These are phyloP conservation scores for Heterotis niloticus DNA, from an alignment of 2,113 vertebrate species.

Conservation along the genomic window DNA sequence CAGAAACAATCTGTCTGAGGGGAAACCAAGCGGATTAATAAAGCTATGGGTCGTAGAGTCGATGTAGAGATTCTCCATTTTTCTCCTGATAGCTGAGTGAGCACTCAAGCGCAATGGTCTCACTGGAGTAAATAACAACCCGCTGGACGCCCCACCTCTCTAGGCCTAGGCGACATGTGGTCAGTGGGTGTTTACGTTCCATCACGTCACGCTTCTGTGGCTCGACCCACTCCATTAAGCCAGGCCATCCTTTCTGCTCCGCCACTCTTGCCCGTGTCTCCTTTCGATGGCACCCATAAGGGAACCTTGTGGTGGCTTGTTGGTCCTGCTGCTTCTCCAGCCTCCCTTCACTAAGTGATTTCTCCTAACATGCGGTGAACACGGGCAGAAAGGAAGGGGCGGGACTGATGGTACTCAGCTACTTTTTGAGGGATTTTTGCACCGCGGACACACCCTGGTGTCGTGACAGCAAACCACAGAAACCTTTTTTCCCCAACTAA, in stretches of 20 bases:
- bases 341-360: no score
- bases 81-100: slow-evolving; percentile 32
- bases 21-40: slow-evolving; percentile 40
- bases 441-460: no score
- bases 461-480: no score
- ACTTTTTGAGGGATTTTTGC: no score
- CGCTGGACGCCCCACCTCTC: slow-evolving; percentile 34
- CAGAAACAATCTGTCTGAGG: slow-evolving; percentile 13
- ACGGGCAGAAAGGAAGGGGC: no score
- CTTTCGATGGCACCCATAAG: no score
- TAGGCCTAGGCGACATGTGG: slow-evolving; percentile 14
- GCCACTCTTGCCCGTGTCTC: not conserved
- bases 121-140: slow-evolving; percentile 43
- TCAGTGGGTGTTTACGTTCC: slow-evolving; percentile 43
- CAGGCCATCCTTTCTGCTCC: slow-evolving; percentile 25
- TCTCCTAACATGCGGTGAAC: no score
- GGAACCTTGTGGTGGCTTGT: no score
- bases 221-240: slow-evolving; percentile 46
- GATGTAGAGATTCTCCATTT: not conserved
- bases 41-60: slow-evolving; percentile 47
- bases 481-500: no score
- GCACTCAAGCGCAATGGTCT: slow-evolving; percentile 40
- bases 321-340: no score
- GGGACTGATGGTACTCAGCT: no score
- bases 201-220: slow-evolving; percentile 34